Evolutionary conservation across 1,140 invertebrate species (phyloP).

Genomic region (Brachionus plicatilis): DNA sequence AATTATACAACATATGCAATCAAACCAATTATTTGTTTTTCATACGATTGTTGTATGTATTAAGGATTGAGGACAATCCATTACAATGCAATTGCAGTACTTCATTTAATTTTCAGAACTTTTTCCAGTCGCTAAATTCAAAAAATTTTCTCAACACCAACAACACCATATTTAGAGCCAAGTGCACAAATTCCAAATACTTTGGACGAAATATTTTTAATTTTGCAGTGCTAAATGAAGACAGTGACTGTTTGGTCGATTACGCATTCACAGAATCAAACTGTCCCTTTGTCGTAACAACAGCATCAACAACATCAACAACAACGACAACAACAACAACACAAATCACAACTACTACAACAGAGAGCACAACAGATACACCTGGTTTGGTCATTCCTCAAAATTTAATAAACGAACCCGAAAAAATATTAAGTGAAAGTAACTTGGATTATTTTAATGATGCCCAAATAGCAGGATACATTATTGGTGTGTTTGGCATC

Average conservation of each 20-base stretch:
- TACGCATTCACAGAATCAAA: background rate
- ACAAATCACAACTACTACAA: background rate
- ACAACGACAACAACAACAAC: background rate
- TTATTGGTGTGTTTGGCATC: background rate
- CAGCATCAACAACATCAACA: background rate
- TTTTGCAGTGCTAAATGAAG: background rate
- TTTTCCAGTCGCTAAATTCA: background rate
- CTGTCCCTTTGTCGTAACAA: background rate
- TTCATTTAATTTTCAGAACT: constrained; percentile 6
- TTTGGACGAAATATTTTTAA: constrained; percentile 9
- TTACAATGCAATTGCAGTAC: background rate
- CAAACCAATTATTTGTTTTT: constrained; percentile 2
- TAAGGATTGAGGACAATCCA: constrained; percentile 12
- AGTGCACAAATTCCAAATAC: background rate
- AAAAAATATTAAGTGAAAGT: background rate
- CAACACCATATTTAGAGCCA: background rate
- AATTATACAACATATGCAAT: background rate
- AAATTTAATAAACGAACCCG: constrained; percentile 22
- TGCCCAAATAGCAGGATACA: background rate
- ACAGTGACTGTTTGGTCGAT: background rate
- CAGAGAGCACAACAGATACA: background rate
- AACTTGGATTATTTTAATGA: background rate
- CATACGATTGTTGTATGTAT: background rate
- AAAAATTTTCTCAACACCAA: background rate
- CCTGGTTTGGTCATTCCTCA: background rate